Conservation (phyloP, 1,140 invertebrate species). For the Drosophila pruinosa region DNA sequence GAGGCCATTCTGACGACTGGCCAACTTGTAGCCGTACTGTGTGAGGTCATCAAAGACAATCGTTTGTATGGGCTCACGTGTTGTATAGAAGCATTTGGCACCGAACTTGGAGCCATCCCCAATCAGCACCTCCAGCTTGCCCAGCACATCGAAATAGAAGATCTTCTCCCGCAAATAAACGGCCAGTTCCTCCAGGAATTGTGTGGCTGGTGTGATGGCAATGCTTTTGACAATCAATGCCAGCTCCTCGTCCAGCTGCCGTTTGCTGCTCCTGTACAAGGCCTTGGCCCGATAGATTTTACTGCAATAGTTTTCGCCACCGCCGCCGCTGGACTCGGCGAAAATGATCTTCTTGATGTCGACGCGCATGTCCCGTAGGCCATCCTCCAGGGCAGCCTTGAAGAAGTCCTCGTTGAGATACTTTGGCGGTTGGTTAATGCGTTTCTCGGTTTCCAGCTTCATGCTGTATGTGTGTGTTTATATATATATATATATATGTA, state of each 20-base stretch:
- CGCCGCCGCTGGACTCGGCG: slow-evolving; percentile 63
- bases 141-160: slow-evolving; percentile 78
- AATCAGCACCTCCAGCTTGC: slow-evolving; percentile 72
- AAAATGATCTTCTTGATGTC: slow-evolving; percentile 78
- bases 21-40: slow-evolving; percentile 75
- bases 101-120: slow-evolving; percentile 72
- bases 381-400: slow-evolving; percentile 73
- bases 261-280: slow-evolving; percentile 66
- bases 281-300: slow-evolving; percentile 75
- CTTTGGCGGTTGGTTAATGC: slow-evolving; percentile 48
- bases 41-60: slow-evolving; percentile 82
- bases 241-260: slow-evolving; percentile 71
- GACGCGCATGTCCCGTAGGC: slow-evolving; percentile 66
- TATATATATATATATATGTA: slow-evolving; percentile 3
- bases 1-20: slow-evolving; percentile 70
- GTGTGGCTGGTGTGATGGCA: slow-evolving; percentile 75
- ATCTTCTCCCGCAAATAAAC: slow-evolving; percentile 78
- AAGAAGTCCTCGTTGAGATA: slow-evolving; percentile 78
- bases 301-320: slow-evolving; percentile 78
- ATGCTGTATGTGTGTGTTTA: slow-evolving; percentile 27
- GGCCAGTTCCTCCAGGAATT: slow-evolving; percentile 76
- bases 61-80: slow-evolving; percentile 72
- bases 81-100: slow-evolving; percentile 74
- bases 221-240: slow-evolving; percentile 77
- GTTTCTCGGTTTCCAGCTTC: slow-evolving; percentile 58